phyloP scores from a whole-genome alignment of 2,888 invertebrate genomes.

The Eumerus sabulonum region DNA sequence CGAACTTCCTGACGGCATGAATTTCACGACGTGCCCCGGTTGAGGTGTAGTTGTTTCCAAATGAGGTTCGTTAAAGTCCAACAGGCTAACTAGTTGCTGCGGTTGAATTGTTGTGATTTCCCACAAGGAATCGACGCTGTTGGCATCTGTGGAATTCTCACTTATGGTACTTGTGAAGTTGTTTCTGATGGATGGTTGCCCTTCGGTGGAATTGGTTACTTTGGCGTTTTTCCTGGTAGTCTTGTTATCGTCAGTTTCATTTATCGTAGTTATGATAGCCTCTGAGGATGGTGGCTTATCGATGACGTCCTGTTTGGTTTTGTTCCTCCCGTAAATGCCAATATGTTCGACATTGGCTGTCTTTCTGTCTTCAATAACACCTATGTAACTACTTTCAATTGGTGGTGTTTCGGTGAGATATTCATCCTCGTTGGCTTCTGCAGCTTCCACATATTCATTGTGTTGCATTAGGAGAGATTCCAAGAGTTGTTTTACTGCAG shows the following conservation, averaged over 20 bases:
- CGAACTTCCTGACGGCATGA: not conserved
- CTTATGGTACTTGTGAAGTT: not conserved
- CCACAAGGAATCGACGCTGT: not conserved
- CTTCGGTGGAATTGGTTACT: not conserved
- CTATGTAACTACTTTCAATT: not conserved
- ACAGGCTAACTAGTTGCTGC: conserved; percentile 21
- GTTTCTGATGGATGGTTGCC: not conserved
- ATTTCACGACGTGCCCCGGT: not conserved
- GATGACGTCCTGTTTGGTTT: not conserved
- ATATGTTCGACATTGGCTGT: no score
- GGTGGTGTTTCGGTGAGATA: conserved; percentile 13
- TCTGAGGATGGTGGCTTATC: not conserved
- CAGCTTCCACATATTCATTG: conserved; percentile 12
- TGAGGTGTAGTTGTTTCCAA: conserved; percentile 24
- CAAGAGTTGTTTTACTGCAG: conserved; percentile 43
- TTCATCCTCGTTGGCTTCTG: conserved; percentile 1
- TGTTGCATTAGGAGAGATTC: conserved; percentile 46
- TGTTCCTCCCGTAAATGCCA: not conserved
- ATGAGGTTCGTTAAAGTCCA: conserved; percentile 14
- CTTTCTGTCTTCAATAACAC: no score
- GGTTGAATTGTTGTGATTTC: conserved; percentile 33
- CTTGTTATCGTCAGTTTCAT: no score
- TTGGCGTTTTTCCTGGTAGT: not conserved
- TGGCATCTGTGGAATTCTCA: not conserved
- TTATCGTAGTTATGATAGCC: not conserved